Evolutionary conservation across 2,797 vertebrate species (phyloP), one percentile per base, ranked within the genome.

Genomic region (Eutrigla gurnardus): DNA sequence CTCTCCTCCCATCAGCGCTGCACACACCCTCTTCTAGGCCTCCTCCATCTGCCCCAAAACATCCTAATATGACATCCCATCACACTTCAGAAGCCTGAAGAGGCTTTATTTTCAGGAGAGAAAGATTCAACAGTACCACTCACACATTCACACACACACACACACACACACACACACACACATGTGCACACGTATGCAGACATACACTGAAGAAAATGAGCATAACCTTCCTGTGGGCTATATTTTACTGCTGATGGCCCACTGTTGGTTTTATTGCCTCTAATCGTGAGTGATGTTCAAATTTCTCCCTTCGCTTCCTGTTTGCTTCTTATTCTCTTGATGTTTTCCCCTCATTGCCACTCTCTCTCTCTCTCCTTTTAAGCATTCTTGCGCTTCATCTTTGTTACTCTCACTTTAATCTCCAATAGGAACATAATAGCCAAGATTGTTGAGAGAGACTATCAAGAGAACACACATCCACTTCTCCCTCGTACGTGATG

Each of bases 231-330:
- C 82, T 70, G 49, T 46, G 39, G 83, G 83, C 65, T 73, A 64
- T 83, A 70, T 88, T 89, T 91, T 90, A 81, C 68, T 79, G 71
- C 74, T 84, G 84, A 84, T 88, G 65, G 86, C 67, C 73, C 77
- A 46, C 62, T 75, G 49, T 81, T 86, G 81, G 39, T 88, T 92
- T 89, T 86, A 92, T 86, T 84, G 86, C 75, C 76, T 81, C 72
- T 89, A 87, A 88, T 91, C 84, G 76, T 85, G 77, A 92, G 32
- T 77, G 75, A 89, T 91, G 64, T 57, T 83, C 58, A 80, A 37
- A 66, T 75, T 65, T 83, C 72, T 64, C 57, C 46, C 55, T 55
- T 82, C 2, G 14, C 61, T 75, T 85, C 68, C 76, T 63, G n/a
- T 65, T 71, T 37, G 68, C 37, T 58, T 77, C 61, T 61, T 74